These are phyloP conservation scores for Drosophila sproati DNA, from an alignment of 1,140 invertebrate genomes.

Conservation along the genomic window DNA sequence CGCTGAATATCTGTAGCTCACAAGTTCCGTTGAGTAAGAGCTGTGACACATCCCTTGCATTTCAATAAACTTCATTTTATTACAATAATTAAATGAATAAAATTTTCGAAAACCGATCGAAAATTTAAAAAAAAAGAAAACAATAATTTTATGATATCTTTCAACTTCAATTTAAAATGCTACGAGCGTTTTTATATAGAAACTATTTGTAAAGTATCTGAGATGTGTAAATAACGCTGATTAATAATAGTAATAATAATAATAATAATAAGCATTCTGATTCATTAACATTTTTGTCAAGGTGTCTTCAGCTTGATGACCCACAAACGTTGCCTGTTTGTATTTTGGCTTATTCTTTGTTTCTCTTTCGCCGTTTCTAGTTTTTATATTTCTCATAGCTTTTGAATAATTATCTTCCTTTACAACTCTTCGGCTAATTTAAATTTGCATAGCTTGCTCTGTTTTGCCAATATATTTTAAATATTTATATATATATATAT, in stretches of 20 bases:
- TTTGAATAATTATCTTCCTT: constrained; percentile 25
- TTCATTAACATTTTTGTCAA: not conserved
- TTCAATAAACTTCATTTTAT: no score
- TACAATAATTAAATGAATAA: no score
- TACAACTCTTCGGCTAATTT: constrained; percentile 15
- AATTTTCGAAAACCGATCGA: not conserved
- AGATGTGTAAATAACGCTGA: no score
- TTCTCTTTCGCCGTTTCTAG: constrained; percentile 10
- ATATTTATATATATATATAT: constrained; percentile 2
- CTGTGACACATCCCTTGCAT: no score
- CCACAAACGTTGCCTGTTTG: not conserved
- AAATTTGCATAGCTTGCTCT: constrained; percentile 27
- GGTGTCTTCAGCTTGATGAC: constrained; percentile 2
- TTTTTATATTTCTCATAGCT: constrained; percentile 23
- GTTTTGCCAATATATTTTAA: constrained; percentile 24
- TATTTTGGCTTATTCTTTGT: not conserved
- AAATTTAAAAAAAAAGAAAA: no score
- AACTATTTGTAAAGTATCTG: no score
- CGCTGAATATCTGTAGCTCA: no score
- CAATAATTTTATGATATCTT: no score
- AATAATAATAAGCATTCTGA: not conserved
- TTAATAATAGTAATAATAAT: no score
- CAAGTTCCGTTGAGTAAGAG: no score
- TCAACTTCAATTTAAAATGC: no score
- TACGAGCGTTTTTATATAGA: no score